Evolutionary conservation across 2,113 vertebrate species (phyloP).

Genomic region (Ivindomyrus marchei): DNA sequence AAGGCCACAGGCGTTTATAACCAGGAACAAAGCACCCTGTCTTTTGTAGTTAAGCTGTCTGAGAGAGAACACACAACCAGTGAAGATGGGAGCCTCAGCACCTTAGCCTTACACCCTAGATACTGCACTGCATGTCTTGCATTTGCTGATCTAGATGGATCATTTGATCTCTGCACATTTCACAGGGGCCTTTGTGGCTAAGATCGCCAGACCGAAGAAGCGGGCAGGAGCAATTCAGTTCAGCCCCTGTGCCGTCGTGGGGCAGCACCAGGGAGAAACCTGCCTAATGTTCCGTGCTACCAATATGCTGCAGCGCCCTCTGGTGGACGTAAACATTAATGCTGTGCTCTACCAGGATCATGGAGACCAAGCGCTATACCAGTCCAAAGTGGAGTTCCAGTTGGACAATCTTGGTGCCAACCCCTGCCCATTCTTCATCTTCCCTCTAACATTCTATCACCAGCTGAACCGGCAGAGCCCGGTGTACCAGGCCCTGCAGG

Average conservation of each 20-base stretch:
- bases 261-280: constrained; percentile 69
- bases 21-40: neutral
- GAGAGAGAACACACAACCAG: neutral
- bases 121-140: neutral
- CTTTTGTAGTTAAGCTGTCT: neutral
- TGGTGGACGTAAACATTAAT: constrained; percentile 76
- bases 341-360: constrained; percentile 84
- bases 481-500: constrained; percentile 68
- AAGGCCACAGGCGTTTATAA: neutral
- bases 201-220: constrained; percentile 92
- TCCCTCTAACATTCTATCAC: constrained; percentile 85
- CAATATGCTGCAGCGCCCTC: constrained; percentile 77
- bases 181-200: constrained; percentile 94
- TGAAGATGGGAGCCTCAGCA: neutral
- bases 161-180: neutral
- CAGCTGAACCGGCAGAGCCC: constrained; percentile 75
- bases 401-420: constrained; percentile 67
- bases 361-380: constrained; percentile 74
- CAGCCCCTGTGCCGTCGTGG: constrained; percentile 75
- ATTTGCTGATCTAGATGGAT: neutral
- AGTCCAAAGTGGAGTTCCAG: constrained; percentile 82
- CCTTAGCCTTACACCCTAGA: neutral
- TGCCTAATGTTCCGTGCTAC: constrained; percentile 83
- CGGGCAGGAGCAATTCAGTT: constrained; percentile 84
- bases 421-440: constrained; percentile 85